A percentile compares a stretch with the other conserved stretches of the same genome.
Evolutionary conservation across 2,888 invertebrate species (phyloP).

Genomic region (Fissipunctia ypsillon): DNA sequence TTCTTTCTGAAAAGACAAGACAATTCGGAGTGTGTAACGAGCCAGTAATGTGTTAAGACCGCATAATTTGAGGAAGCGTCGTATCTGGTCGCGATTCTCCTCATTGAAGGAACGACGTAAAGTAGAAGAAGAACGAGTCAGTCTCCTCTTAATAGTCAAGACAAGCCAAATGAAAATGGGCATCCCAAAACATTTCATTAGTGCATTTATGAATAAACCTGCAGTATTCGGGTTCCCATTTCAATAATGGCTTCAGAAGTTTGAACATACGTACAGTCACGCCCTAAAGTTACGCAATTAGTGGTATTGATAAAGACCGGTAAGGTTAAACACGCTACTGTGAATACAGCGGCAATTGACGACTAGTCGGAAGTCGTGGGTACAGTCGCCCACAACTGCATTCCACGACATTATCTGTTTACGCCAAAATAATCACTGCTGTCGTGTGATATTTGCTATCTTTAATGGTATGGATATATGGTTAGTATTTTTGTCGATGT

Average conservation of each 20-base stretch:
- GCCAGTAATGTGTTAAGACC: background rate
- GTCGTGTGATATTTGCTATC: too few species aligned
- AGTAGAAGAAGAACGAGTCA: background rate
- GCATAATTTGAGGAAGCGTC: background rate
- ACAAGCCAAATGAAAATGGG: background rate
- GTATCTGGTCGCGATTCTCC: background rate
- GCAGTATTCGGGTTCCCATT: constrained; percentile 2
- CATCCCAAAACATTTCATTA: background rate
- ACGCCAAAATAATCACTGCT: background rate
- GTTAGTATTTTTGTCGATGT: background rate
- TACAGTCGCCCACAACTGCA: constrained; percentile 3
- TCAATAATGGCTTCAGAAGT: constrained; percentile 37
- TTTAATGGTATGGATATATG: background rate
- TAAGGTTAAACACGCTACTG: constrained; percentile 35
- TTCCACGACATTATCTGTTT: background rate
- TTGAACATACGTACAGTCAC: constrained; percentile 31
- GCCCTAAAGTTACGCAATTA: constrained; percentile 53
- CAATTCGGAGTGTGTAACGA: background rate
- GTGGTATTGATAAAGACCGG: constrained; percentile 45
- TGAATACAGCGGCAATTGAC: background rate
- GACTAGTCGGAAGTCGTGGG: background rate
- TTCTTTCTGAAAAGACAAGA: background rate
- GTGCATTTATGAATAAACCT: constrained; percentile 15
- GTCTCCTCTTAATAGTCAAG: background rate
- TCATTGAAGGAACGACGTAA: background rate